A percentile compares a stretch with the other conserved stretches of the same genome.
Conservation (phyloP, 2,797 vertebrate species). For the Trachops cirrhosus region DNA sequence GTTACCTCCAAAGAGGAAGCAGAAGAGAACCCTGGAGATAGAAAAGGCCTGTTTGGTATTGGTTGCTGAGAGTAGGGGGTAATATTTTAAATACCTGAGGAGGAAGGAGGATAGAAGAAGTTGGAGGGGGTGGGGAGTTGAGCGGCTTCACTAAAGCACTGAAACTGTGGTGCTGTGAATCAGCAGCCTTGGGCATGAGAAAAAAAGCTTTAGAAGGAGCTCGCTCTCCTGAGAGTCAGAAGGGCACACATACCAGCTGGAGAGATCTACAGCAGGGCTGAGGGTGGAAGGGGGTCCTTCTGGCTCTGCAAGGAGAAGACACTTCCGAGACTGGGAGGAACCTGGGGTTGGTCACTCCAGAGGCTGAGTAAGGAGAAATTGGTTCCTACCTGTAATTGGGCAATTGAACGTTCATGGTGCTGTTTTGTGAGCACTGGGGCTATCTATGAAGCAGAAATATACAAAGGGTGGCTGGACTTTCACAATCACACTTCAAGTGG, state of each 20-base stretch:
- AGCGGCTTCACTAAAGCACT: background rate
- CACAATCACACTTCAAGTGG: background rate
- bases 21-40: background rate
- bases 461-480: background rate
- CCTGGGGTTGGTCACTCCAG: background rate
- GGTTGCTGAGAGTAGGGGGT: background rate
- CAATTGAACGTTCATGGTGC: background rate
- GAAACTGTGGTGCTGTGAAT: background rate
- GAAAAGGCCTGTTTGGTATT: background rate
- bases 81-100: background rate
- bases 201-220: background rate
- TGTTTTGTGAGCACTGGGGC: background rate
- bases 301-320: background rate
- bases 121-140: fast-evolving
- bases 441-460: background rate
- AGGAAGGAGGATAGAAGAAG: background rate
- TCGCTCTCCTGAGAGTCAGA: background rate
- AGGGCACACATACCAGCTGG: background rate
- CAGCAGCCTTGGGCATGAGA: background rate
- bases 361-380: background rate
- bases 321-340: background rate
- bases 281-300: too few species aligned
- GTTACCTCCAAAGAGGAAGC: background rate
- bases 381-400: background rate
- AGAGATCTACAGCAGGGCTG: background rate